phyloP scores from a whole-genome alignment of 2,113 vertebrate species.

The Charadrius vociferus region DNA sequence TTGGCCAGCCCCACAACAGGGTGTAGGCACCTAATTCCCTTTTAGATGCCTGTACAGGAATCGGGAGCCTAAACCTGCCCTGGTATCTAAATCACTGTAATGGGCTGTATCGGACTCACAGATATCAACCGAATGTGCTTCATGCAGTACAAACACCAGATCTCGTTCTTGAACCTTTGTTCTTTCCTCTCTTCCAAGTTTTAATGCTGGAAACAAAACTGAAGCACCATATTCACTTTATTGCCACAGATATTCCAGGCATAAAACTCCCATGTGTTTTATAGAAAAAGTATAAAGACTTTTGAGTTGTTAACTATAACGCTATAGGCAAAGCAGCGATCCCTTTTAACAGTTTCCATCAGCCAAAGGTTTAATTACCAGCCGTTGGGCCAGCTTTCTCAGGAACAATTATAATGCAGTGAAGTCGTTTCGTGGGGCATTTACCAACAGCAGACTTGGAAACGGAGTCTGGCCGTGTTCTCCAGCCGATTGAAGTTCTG shows the following conservation, averaged over 20 bases:
- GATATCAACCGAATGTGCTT: not conserved
- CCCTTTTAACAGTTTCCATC: slow-evolving; percentile 63
- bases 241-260: slow-evolving; percentile 40
- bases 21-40: not conserved
- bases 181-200: not conserved
- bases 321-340: slow-evolving; percentile 50
- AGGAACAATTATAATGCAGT: slow-evolving; percentile 48
- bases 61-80: not conserved
- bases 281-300: slow-evolving; percentile 59
- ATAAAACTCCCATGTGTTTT: slow-evolving; percentile 43
- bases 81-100: not conserved
- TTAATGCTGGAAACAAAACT: not conserved
- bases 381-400: slow-evolving; percentile 48
- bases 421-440: slow-evolving; percentile 64
- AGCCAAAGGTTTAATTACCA: slow-evolving; percentile 62
- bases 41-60: not conserved
- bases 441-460: slow-evolving; percentile 61
- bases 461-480: not conserved
- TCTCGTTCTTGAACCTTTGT: not conserved
- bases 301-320: slow-evolving; percentile 43
- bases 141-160: not conserved
- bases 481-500: not conserved
- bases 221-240: slow-evolving; percentile 49
- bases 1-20: not conserved
- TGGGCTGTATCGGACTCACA: not conserved